These are phyloP conservation scores for Chelon labrosus DNA, from an alignment of 2,797 vertebrate species.

Conservation along the genomic window DNA sequence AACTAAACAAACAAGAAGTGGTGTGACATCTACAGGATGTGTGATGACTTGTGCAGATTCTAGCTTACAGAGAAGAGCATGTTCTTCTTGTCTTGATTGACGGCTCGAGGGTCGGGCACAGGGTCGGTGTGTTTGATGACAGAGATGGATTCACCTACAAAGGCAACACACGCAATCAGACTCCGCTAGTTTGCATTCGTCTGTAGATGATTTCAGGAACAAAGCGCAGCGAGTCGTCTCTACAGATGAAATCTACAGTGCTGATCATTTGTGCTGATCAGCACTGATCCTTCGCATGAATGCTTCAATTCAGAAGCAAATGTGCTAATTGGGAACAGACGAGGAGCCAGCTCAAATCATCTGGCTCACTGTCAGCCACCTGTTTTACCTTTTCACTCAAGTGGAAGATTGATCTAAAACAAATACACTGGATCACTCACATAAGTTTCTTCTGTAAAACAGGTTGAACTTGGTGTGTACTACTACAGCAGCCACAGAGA, in stretches of 20 bases:
- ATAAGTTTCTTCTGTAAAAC: background rate
- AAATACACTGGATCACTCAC: too few relatives aligned
- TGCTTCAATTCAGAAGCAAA: constrained; percentile 19
- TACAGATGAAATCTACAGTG: constrained; percentile 1
- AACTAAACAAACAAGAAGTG: constrained; percentile 18
- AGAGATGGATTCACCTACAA: constrained; percentile 94
- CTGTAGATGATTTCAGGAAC: constrained; percentile 1
- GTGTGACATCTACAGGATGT: constrained; percentile 38
- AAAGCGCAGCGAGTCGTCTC: constrained; percentile 10
- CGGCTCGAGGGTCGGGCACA: constrained; percentile 96
- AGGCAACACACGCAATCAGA: constrained; percentile 22
- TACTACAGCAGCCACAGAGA: background rate
- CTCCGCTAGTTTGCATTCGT: constrained; percentile 15
- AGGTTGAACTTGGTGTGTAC: background rate
- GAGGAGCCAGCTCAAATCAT: constrained; percentile 2
- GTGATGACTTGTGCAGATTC: background rate
- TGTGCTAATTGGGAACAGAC: constrained; percentile 1
- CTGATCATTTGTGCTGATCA: constrained; percentile 10
- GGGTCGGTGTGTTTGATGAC: constrained; percentile 99
- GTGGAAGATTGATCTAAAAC: background rate
- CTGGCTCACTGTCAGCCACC: background rate
- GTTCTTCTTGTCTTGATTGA: constrained; percentile 99
- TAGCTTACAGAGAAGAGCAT: constrained; percentile 98
- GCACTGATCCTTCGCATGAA: constrained; percentile 20
- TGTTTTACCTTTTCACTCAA: background rate